phyloP scores from a whole-genome alignment of 1,140 invertebrate genomes.

The Brachionus rotundiformis region DNA sequence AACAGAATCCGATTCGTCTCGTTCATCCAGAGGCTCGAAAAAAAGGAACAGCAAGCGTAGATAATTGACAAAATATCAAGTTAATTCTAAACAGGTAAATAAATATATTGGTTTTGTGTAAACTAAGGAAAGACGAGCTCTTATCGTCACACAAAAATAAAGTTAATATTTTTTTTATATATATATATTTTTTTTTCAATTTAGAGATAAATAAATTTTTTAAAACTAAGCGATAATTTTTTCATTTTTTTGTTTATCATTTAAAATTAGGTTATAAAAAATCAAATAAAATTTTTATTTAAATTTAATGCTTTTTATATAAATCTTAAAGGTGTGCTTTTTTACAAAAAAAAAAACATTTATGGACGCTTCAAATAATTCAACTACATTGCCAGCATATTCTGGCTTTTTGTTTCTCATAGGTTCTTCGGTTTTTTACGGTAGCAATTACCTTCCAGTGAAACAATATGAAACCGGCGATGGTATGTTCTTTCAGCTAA shows the following conservation, averaged over 20 bases:
- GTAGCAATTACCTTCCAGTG: constrained; percentile 64
- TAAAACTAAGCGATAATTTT: constrained; percentile 13
- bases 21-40: background rate
- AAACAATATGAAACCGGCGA: constrained; percentile 65
- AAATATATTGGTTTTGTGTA: background rate
- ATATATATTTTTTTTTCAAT: background rate
- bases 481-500: constrained; percentile 65
- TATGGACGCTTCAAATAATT: background rate
- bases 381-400: constrained; percentile 20
- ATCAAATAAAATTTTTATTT: constrained; percentile 28
- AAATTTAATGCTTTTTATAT: background rate
- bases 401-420: constrained; percentile 23
- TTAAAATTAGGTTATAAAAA: constrained; percentile 23
- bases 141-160: background rate
- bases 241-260: background rate
- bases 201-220: constrained; percentile 3
- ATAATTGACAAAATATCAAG: background rate
- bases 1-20: constrained; percentile 7
- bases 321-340: background rate
- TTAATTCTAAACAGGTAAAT: background rate
- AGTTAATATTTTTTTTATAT: background rate
- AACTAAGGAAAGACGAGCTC: background rate
- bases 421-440: constrained; percentile 57
- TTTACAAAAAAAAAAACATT: background rate
- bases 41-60: background rate